Conservation (phyloP, 2,888 invertebrate genomes). For the Calameuta idolon region DNA sequence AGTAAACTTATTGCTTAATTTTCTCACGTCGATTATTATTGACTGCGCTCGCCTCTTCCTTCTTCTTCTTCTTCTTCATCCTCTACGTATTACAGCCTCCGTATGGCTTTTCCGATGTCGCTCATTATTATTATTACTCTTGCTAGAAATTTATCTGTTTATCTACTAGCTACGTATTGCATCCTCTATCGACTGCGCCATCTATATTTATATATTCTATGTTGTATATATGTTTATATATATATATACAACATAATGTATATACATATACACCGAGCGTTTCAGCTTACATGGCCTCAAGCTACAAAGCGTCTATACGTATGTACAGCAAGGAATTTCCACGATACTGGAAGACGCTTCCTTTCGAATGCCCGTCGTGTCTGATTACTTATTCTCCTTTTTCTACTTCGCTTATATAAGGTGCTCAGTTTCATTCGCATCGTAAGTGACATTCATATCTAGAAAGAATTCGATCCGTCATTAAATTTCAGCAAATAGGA, state of each 20-base stretch:
- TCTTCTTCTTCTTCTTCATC: background rate
- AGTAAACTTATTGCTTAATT: slow-evolving; percentile 24
- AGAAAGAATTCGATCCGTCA: background rate
- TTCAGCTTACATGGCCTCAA: slow-evolving; percentile 12
- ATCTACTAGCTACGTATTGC: slow-evolving; percentile 30
- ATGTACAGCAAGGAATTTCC: slow-evolving; percentile 14
- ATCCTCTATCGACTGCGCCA: slow-evolving; percentile 13
- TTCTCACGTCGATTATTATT: slow-evolving; percentile 6
- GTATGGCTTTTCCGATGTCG: slow-evolving; percentile 23
- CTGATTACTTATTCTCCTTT: background rate
- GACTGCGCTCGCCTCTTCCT: background rate
- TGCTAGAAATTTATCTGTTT: slow-evolving; percentile 25
- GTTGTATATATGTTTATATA: slow-evolving; percentile 26
- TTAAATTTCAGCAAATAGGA: background rate
- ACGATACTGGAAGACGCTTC: background rate
- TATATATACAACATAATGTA: slow-evolving; percentile 25
- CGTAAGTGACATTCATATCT: background rate
- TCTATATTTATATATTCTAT: slow-evolving; percentile 9
- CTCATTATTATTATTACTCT: slow-evolving; percentile 20
- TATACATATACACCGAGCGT: slow-evolving; percentile 18
- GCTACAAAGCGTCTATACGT: slow-evolving; percentile 12
- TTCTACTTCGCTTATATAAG: background rate
- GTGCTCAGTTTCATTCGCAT: background rate
- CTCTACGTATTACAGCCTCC: slow-evolving; percentile 23
- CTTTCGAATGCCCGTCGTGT: background rate